Evolutionary conservation across 2,888 invertebrate genomes (phyloP), one percentile per base, ranked within the genome.

Genomic region (Phrixothrix hirtus): DNA sequence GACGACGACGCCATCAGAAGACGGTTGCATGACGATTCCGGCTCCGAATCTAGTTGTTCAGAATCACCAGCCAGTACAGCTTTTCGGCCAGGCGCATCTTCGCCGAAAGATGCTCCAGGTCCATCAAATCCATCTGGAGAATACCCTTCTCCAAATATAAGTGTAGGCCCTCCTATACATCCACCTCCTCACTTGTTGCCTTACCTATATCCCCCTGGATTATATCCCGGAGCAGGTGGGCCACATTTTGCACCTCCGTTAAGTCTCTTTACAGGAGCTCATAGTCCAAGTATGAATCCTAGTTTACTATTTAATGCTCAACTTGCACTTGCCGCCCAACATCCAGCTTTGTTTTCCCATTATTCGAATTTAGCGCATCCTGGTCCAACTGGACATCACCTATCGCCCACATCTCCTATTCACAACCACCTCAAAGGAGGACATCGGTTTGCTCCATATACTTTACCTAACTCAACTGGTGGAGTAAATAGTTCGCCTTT

Each of bases 161-260:
- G 93, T 21, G 89, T 95, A 29, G 95, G 95, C 39, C 95, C 95
- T 29, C 94, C 94, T 34, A 88, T 94, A 35, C 95, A 95, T 70
- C 93, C 94, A 34, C 92, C 93, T 39, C 86, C 92, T 25, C 88
- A 87, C 75, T 81, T 91, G 71, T 80, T 95, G 71, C 95, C 95
- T 62, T 95, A 95, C 80, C 85, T 96, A 43, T 95, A 95, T 76
- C 93, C 93, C 25, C 92, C 91, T 31, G 92, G 92, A 21, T 79
- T 95, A 58, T 95, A 94, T 78, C 89, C 89, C 62, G 83, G 87
- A 38, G 77, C 81, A 31, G 79, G 78, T 1, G 83, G 81, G 14
- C 78, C 75, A 43, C 81, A 78, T 1, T 83, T 87, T 73, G 87
- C 87, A 70, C 89, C 89, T 46, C 88, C 87, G 46, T 75, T 84